phyloP scores from a whole-genome alignment of 37 sponge, comb jelly and placozoan species.

The Aplysina aerophoba region DNA sequence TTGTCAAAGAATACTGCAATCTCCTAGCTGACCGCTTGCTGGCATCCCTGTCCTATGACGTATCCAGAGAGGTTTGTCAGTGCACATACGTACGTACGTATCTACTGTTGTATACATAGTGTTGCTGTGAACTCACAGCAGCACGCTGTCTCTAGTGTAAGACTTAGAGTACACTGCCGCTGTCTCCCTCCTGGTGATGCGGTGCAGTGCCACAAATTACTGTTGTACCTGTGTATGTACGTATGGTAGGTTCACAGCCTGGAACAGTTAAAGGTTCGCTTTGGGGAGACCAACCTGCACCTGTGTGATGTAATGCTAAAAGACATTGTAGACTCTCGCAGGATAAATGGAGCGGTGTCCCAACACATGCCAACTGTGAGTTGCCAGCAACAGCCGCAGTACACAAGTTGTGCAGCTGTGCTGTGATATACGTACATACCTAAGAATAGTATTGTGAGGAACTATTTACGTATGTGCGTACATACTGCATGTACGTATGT shows the following conservation, averaged over 20 bases:
- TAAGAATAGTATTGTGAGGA: neutral
- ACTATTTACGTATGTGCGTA: neutral
- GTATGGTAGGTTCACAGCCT: conserved; percentile 69
- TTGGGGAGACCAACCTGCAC: conserved; percentile 88
- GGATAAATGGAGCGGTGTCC: conserved; percentile 53
- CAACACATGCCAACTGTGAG: neutral
- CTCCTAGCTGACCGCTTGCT: conserved; percentile 90
- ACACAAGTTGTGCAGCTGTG: neutral
- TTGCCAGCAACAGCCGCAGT: neutral
- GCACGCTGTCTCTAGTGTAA: too few relatives aligned
- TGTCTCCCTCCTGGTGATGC: too few relatives aligned
- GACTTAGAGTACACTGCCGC: too few relatives aligned
- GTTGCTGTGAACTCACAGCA: too few relatives aligned
- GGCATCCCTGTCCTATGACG: conserved; percentile 73
- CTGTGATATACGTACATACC: conserved; percentile 9
- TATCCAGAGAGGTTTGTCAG: conserved; percentile 70
- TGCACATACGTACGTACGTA: too few relatives aligned
- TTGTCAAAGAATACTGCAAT: conserved; percentile 88
- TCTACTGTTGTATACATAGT: too few relatives aligned
- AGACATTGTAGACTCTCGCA: conserved; percentile 86
- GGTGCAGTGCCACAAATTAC: too few relatives aligned
- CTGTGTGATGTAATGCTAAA: conserved; percentile 96
- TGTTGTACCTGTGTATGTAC: neutral
- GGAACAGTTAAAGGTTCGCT: conserved; percentile 83
- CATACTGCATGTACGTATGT: neutral